These are phyloP conservation scores for Oreochromis spilurus DNA, from an alignment of 2,113 vertebrate genomes.

Conservation along the genomic window DNA sequence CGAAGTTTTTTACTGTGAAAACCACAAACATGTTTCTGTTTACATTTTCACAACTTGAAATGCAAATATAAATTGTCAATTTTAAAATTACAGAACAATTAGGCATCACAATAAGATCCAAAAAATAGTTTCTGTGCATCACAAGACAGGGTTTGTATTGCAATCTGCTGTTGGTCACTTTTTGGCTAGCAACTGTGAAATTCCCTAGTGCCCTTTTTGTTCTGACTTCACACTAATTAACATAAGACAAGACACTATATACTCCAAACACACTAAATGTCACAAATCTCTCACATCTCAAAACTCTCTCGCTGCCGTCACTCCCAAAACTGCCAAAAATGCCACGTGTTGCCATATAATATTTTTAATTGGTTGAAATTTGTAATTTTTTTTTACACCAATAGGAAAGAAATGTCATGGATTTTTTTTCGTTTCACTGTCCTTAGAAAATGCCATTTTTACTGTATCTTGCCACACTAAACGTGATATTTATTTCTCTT, in stretches of 20 bases:
- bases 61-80: not conserved
- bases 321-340: not conserved
- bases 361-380: not conserved
- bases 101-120: not conserved
- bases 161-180: not conserved
- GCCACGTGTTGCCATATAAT: fast-evolving
- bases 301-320: not conserved
- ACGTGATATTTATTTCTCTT: not conserved
- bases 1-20: not conserved
- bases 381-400: not conserved
- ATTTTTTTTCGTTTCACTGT: not conserved
- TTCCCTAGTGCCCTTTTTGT: not conserved
- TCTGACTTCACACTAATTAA: not conserved
- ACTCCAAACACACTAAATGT: not conserved
- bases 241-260: not conserved
- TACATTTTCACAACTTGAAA: not conserved
- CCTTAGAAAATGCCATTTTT: not conserved
- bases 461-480: not conserved
- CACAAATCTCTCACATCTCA: not conserved
- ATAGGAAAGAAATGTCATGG: not conserved
- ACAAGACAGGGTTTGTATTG: not conserved
- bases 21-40: not conserved
- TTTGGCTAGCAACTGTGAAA: not conserved
- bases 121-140: not conserved
- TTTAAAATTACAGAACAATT: not conserved